These are phyloP conservation scores for Thalassoma bifasciatum DNA, from an alignment of 2,113 vertebrate species.

Conservation along the genomic window DNA sequence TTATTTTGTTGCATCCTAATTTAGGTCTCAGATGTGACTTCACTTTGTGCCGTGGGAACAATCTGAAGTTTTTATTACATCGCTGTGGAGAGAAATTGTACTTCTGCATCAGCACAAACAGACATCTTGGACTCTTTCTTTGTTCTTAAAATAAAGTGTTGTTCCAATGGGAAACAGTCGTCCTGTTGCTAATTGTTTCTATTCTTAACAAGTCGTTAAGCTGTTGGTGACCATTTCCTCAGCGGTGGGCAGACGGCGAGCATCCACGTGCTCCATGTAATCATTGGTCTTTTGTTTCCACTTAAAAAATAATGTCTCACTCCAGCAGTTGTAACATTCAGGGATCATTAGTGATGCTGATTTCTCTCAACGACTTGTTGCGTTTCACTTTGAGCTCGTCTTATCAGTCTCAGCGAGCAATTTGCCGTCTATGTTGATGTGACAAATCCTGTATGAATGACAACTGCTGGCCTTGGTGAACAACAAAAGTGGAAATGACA, in stretches of 20 bases:
- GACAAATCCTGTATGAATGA: neutral
- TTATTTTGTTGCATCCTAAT: too few relatives aligned
- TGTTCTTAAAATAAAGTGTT: neutral
- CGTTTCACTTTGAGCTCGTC: neutral
- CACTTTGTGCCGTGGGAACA: too few relatives aligned
- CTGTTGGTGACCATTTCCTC: slow-evolving; percentile 35
- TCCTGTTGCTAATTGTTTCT: slow-evolving; percentile 6
- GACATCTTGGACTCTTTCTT: neutral
- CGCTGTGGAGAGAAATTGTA: too few relatives aligned
- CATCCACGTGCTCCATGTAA: slow-evolving; percentile 1
- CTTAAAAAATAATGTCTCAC: slow-evolving; percentile 4
- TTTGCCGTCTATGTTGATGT: too few relatives aligned
- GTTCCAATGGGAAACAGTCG: slow-evolving; percentile 5
- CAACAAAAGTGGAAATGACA: neutral
- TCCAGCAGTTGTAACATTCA: neutral
- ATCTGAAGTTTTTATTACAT: too few relatives aligned
- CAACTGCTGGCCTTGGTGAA: neutral
- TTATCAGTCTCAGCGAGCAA: too few relatives aligned
- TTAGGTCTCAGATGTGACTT: too few relatives aligned
- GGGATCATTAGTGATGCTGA: neutral
- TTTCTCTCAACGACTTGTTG: slow-evolving; percentile 3
- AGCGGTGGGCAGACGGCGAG: slow-evolving; percentile 2
- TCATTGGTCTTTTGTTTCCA: slow-evolving; percentile 1
- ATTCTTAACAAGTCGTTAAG: slow-evolving; percentile 14
- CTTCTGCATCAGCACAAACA: too few relatives aligned